Conservation (phyloP, 1,140 invertebrate genomes). For the Onthophagus taurus region DNA sequence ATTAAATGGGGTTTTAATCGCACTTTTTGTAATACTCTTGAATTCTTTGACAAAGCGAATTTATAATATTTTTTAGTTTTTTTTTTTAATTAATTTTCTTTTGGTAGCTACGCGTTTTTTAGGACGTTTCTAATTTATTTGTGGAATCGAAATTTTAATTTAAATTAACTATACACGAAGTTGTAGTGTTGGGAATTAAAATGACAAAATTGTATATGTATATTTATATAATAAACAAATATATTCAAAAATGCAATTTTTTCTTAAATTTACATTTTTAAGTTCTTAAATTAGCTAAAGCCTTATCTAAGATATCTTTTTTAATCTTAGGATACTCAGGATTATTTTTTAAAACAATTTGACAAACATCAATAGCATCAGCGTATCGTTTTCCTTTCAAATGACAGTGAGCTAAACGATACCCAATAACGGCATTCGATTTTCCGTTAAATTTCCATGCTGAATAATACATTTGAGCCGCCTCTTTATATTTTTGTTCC, state of each 20-base stretch:
- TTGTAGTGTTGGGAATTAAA: no score
- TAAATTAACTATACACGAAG: no score
- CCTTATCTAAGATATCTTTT: constrained; percentile 92
- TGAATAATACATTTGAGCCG: constrained; percentile 69
- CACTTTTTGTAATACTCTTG: no score
- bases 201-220: no score
- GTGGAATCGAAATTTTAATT: background rate
- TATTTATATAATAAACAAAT: no score
- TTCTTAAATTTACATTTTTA: constrained; percentile 1
- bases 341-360: constrained; percentile 69
- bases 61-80: background rate
- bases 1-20: no score
- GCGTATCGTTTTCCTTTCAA: constrained; percentile 86
- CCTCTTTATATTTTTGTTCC: constrained; percentile 83
- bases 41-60: no score
- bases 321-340: constrained; percentile 85
- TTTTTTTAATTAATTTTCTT: constrained; percentile 5
- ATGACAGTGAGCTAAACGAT: constrained; percentile 85
- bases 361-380: constrained; percentile 75
- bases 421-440: constrained; percentile 75
- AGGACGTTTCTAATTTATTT: constrained; percentile 4
- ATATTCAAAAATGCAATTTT: no score
- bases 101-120: background rate
- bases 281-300: constrained; percentile 65
- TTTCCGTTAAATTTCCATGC: constrained; percentile 79